Conservation (phyloP, 1,140 invertebrate species). For the Saccostrea echinata region DNA sequence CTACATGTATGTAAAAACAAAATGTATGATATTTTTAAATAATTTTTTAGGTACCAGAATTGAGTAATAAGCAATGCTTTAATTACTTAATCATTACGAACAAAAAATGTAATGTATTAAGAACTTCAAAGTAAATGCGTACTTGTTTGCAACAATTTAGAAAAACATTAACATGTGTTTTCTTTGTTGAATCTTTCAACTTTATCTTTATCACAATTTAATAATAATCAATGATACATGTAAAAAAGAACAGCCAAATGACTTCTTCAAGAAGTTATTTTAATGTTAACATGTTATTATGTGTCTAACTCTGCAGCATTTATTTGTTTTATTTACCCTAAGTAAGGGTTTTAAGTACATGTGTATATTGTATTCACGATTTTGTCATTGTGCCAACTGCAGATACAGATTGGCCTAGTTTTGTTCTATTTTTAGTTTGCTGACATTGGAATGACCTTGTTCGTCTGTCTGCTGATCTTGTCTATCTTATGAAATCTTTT, state of each 20-base stretch:
- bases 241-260: neutral
- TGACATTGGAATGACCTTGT: neutral
- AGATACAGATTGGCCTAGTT: constrained; percentile 2
- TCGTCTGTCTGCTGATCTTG: neutral
- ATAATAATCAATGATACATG: no score
- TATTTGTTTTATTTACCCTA: constrained; percentile 6
- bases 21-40: no score
- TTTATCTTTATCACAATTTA: no score
- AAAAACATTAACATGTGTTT: neutral
- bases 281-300: neutral
- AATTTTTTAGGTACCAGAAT: no score
- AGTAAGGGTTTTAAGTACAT: neutral
- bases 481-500: no score
- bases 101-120: neutral
- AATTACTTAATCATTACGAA: neutral
- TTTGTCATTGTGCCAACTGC: neutral
- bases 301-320: neutral
- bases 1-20: no score
- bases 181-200: no score
- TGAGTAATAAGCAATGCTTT: no score
- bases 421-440: neutral
- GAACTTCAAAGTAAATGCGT: neutral
- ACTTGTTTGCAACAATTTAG: neutral
- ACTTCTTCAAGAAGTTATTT: neutral
- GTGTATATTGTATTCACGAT: neutral